Evolutionary conservation across 2,888 invertebrate species (phyloP).

Genomic region (Hesperia comma): DNA sequence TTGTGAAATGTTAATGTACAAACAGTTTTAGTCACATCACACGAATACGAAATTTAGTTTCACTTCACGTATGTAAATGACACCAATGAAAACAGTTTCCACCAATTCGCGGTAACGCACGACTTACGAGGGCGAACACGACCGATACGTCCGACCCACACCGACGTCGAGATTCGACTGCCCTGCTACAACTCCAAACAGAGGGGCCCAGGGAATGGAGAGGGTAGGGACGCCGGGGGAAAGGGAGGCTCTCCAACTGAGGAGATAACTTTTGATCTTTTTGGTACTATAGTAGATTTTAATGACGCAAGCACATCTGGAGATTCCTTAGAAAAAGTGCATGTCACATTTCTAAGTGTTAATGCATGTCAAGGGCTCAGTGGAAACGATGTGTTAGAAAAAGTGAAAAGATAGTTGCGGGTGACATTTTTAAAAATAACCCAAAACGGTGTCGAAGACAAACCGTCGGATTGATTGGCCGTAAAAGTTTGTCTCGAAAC

Average conservation of each 20-base stretch:
- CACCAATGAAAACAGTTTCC: conserved; percentile 73
- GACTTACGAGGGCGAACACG: conserved; percentile 41
- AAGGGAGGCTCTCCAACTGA: conserved; percentile 69
- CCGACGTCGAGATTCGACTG: conserved; percentile 71
- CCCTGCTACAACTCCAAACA: conserved; percentile 47
- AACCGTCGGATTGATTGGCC: conserved; percentile 56
- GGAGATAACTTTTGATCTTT: conserved; percentile 83
- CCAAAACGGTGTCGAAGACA: conserved; percentile 52
- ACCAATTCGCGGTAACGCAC: conserved; percentile 62
- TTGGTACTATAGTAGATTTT: conserved; percentile 79
- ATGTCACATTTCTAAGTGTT: conserved; percentile 70
- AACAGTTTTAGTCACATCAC: conserved; percentile 63
- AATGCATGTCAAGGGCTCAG: conserved; percentile 81
- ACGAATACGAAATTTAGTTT: conserved; percentile 67
- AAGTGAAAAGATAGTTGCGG: conserved; percentile 70
- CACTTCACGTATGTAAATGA: conserved; percentile 76
- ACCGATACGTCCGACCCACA: conserved; percentile 56
- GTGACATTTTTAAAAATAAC: conserved; percentile 80
- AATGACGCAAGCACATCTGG: conserved; percentile 82
- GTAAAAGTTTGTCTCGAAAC: conserved; percentile 50
- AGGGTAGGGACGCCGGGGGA: conserved; percentile 62
- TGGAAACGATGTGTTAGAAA: conserved; percentile 77
- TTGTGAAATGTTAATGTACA: conserved; percentile 32
- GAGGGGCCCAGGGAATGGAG: conserved; percentile 57
- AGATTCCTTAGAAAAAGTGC: conserved; percentile 76